Evolutionary conservation across 2,113 vertebrate genomes (phyloP), one percentile per base, ranked within the genome.

Genomic region (Alethe castanea): DNA sequence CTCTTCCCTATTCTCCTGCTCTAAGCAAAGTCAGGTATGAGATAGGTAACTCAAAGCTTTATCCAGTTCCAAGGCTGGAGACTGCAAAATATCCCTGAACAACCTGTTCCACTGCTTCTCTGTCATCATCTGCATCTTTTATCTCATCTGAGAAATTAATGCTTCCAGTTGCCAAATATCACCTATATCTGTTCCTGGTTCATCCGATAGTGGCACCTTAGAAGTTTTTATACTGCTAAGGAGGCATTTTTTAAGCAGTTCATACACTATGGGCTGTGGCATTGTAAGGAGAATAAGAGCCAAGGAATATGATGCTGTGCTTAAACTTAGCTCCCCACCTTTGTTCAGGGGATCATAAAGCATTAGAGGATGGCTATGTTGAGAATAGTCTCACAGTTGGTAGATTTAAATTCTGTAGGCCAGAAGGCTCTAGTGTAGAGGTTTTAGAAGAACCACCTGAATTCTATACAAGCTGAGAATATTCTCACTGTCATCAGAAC

Each of bases 21-120:
- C 56, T 33, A 78, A 60, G 52, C 48, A 74, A 78, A 86, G 38
- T 64, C 87, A 94, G 56, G 61, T 74, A 38, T 26, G 33, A 89
- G 60, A 88, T 65, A 19, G 56, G 33, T 71, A 81, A 62, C 61
- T 91, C 69, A 91, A 86, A 95, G 48, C 57, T 79, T 91, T 79
- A 92, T 11, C 44, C 40, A 71, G 11, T 38, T 81, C 29, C 72
- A 74, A 50, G 29, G 36, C 19, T 60, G 38, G 14, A 87, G 35
- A 81, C 73, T 53, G 67, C 66, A 79, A 81, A 86, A 64, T 52
- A 5, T 79, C 40, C 52, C 36, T 20, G 62, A 86, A 53, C 61
- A 91, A 93, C 95, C 45, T 45, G 95, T 85, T 95, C 81, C 66
- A 91, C 84, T 56, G 44, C 93, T 94, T 84, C 69, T 52, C n/a